Evolutionary conservation across 1,140 invertebrate species (phyloP), one percentile per base, ranked within the genome.

Genomic region (Euwallacea fornicatus): DNA sequence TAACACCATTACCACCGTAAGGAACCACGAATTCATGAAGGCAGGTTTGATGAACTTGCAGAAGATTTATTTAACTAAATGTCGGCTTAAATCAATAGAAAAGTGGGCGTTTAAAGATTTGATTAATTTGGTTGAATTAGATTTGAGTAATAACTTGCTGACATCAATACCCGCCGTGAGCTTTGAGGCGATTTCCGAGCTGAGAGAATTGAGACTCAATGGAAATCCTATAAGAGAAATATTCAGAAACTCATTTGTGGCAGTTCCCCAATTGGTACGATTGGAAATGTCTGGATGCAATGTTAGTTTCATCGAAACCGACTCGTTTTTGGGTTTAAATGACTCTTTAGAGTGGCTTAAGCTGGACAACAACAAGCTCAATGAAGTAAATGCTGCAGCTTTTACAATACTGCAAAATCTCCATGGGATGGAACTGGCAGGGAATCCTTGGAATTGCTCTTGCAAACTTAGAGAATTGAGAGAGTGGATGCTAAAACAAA

Each of bases 391-490:
- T 60, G 85, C 90, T 0, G 82, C 84, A 42, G 87, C 89, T 10
- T 82, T 94, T 16, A 88, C 86, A 7, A 85, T 86, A 3, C 80
- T 95, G 8, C 81, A 87, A 54, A 88, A 86, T 69, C 81, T 94
- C 33, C 90, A 92, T 74, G 91, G 89, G 8, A 80, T 94, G 55
- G 90, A 92, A 75, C 79, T 94, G 41, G 86, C 90, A 11, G 85
- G 85, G 43, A 94, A 64, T 81, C 90, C 89, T 0, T 94, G 92
- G 92, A 89, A 93, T 78, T 94, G 92, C 80, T 88, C 90, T 43
- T 94, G 93, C 80, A 83, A 84, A 13, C 79, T 94, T n/a, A 83
- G 91, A 71, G 88, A 90, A 0, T 78, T 93, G 42, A 79, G 90
- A 11, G 85, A 89, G 70, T 95, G 92, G 92, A 92, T 94, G 88